These are phyloP conservation scores for Drosophila simulans DNA, from an alignment of 1,140 invertebrate genomes.

Conservation along the genomic window DNA sequence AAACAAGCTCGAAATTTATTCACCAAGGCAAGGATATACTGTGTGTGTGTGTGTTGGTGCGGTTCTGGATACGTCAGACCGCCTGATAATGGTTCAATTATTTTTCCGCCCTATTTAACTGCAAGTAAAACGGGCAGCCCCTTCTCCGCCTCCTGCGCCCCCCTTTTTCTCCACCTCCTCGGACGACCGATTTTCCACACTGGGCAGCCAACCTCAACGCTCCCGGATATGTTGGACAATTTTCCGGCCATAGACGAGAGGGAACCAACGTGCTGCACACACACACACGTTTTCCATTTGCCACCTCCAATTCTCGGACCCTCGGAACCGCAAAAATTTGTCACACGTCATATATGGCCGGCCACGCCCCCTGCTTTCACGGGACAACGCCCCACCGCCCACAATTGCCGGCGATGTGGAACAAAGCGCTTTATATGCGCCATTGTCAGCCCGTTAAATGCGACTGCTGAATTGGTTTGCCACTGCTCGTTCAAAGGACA, in stretches of 20 bases:
- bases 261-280: conserved; percentile 26
- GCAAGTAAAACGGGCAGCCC: conserved; percentile 52
- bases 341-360: conserved; percentile 60
- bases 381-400: conserved; percentile 23
- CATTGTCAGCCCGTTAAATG: conserved; percentile 65
- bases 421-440: conserved; percentile 57
- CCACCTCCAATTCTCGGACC: conserved; percentile 2
- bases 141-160: background rate
- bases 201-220: conserved; percentile 58
- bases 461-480: conserved; percentile 7
- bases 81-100: conserved; percentile 84
- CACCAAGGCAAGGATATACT: conserved; percentile 2
- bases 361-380: conserved; percentile 49
- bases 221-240: conserved; percentile 75
- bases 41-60: background rate
- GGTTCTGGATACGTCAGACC: conserved; percentile 18
- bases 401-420: conserved; percentile 12
- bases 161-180: background rate
- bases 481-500: background rate
- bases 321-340: conserved; percentile 64
- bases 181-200: conserved; percentile 16
- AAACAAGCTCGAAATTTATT: conserved; percentile 47
- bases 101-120: conserved; percentile 83
- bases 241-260: conserved; percentile 67
- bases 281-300: conserved; percentile 9